Percentiles rank a stretch among this genome's conserved stretches.
Evolutionary conservation across 92 coral and sea anemone genomes (phyloP).

Genomic region (Phenganax stokvisi): DNA sequence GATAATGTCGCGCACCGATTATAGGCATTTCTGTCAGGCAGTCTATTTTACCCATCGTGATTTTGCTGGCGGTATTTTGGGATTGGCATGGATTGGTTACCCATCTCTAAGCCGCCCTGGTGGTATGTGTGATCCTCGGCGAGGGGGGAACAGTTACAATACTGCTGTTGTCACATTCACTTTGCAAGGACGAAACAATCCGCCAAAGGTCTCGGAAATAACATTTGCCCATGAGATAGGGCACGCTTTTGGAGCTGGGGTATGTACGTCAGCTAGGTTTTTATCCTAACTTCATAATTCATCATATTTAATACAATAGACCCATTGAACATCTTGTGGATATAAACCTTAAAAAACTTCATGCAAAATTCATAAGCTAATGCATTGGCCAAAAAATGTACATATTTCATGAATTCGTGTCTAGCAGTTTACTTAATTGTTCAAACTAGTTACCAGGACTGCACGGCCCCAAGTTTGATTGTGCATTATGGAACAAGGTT

Average conservation of each 20-base stretch:
- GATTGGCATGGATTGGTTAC: constrained; percentile 91
- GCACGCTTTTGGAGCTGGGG: constrained; percentile 96
- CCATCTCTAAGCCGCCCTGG: constrained; percentile 50
- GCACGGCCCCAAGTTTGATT: no score
- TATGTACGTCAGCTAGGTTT: constrained; percentile 14
- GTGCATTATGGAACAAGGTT: no score
- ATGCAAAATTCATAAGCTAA: no score
- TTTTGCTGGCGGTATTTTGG: constrained; percentile 92
- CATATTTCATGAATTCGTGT: no score
- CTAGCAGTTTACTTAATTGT: no score
- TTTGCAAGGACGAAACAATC: constrained; percentile 73
- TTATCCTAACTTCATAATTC: not conserved
- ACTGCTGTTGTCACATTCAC: constrained; percentile 80
- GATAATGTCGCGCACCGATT: constrained; percentile 57
- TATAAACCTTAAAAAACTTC: no score
- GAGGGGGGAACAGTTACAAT: constrained; percentile 60
- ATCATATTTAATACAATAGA: not conserved
- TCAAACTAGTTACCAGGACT: no score
- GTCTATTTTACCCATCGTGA: constrained; percentile 90
- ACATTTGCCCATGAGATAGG: constrained; percentile 98
- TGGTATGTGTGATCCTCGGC: constrained; percentile 65
- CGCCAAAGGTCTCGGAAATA: constrained; percentile 85
- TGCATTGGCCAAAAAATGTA: no score
- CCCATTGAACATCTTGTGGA: not conserved
- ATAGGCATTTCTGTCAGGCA: constrained; percentile 77